These are phyloP conservation scores for Spongia lamella DNA, from an alignment of 37 sponge, comb jelly and placozoan species.

Conservation along the genomic window DNA sequence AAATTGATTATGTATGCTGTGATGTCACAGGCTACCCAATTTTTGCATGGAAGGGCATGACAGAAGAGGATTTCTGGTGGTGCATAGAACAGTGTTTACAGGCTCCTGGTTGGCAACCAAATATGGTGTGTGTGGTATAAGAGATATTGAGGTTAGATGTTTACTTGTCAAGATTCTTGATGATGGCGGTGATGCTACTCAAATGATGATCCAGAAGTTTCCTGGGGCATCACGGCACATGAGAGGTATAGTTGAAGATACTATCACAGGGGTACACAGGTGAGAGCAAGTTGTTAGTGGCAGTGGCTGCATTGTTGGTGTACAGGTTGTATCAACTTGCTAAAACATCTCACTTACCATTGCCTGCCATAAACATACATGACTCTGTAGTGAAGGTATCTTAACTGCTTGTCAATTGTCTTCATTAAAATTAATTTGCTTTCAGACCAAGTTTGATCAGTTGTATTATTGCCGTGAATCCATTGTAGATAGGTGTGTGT, in stretches of 20 bases:
- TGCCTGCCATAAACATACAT: slow-evolving; percentile 89
- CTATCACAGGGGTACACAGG: slow-evolving; percentile 79
- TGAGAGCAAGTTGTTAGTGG: slow-evolving; percentile 29
- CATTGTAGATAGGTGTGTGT: slow-evolving; percentile 74
- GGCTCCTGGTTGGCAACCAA: slow-evolving; percentile 63
- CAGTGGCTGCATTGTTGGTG: too few species aligned
- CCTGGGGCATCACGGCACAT: slow-evolving; percentile 63
- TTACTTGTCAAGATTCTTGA: slow-evolving; percentile 60
- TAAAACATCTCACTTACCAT: slow-evolving; percentile 65
- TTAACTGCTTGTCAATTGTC: not conserved
- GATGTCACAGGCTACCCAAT: slow-evolving; percentile 47
- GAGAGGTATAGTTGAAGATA: slow-evolving; percentile 87
- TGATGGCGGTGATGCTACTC: slow-evolving; percentile 92
- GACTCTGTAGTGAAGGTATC: slow-evolving; percentile 87
- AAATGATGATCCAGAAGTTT: slow-evolving; percentile 67
- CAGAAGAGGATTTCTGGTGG: slow-evolving; percentile 93
- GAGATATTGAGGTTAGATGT: not conserved
- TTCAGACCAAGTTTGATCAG: slow-evolving; percentile 90
- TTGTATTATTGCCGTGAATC: slow-evolving; percentile 79
- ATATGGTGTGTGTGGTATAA: slow-evolving; percentile 42
- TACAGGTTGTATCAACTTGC: slow-evolving; percentile 88
- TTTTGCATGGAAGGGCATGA: slow-evolving; percentile 83
- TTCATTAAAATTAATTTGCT: not conserved
- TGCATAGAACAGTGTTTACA: slow-evolving; percentile 85
- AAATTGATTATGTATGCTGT: not conserved